Evolutionary conservation across 2,797 vertebrate genomes (phyloP).

Genomic region (Margarornis squamiger): DNA sequence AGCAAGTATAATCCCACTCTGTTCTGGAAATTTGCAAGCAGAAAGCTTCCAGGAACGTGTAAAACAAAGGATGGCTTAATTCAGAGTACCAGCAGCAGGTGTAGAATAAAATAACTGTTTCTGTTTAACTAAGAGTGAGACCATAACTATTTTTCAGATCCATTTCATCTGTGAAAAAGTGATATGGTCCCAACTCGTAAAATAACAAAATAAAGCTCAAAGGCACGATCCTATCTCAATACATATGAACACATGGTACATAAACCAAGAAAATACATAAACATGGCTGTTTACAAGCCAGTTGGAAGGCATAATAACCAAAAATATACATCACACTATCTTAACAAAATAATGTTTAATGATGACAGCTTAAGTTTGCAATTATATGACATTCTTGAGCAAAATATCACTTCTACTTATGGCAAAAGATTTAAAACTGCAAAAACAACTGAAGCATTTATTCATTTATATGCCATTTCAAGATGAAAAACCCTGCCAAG

Average conservation of each 20-base stretch:
- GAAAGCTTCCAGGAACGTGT: neutral
- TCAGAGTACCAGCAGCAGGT: neutral
- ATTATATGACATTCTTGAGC: slow-evolving; percentile 42
- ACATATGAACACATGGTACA: slow-evolving; percentile 24
- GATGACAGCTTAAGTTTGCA: slow-evolving; percentile 55
- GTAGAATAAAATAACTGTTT: slow-evolving; percentile 17
- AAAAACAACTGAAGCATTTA: slow-evolving; percentile 49
- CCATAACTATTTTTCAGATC: slow-evolving; percentile 1
- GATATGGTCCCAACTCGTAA: neutral
- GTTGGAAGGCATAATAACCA: slow-evolving; percentile 25
- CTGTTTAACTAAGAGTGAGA: slow-evolving; percentile 19
- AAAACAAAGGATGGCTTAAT: neutral
- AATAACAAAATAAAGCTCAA: slow-evolving; percentile 22
- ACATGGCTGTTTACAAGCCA: slow-evolving; percentile 43
- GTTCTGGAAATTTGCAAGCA: neutral
- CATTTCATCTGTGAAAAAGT: slow-evolving; percentile 29
- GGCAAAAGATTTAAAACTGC: slow-evolving; percentile 44
- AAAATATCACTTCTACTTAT: slow-evolving; percentile 51
- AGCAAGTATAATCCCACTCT: neutral
- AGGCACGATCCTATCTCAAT: neutral
- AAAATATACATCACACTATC: slow-evolving; percentile 46
- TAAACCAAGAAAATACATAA: slow-evolving; percentile 49
- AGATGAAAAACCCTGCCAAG: slow-evolving; percentile 57
- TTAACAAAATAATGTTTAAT: slow-evolving; percentile 65
- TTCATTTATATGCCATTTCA: slow-evolving; percentile 56